A percentile compares a stretch with the other conserved stretches of the same genome.
Evolutionary conservation across 2,888 invertebrate genomes (phyloP).

Genomic region (Limnephilus marmoratus): DNA sequence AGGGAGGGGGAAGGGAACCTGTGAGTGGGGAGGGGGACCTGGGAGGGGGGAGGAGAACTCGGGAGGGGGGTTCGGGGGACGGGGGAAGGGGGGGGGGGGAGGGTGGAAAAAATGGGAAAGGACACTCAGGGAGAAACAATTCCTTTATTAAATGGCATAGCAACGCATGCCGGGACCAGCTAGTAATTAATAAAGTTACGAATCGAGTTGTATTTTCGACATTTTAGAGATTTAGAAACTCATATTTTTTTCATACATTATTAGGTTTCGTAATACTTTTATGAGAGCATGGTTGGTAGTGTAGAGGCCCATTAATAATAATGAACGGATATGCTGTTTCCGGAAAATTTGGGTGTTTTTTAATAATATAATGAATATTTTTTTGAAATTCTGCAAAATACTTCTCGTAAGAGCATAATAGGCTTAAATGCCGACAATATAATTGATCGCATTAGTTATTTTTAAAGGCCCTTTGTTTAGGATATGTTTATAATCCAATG

Average conservation of each 20-base stretch:
- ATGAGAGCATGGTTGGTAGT: not conserved
- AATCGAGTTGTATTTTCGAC: too few species aligned
- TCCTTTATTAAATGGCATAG: too few species aligned
- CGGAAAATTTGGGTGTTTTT: not conserved
- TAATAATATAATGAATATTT: not conserved
- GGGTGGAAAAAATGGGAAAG: too few species aligned
- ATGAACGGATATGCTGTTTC: not conserved
- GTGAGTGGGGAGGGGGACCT: too few species aligned
- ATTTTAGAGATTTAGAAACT: not conserved
- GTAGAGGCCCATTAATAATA: not conserved
- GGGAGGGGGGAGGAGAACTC: too few species aligned
- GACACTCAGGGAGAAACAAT: too few species aligned
- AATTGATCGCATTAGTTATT: not conserved
- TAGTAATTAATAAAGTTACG: too few species aligned
- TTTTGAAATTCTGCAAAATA: not conserved
- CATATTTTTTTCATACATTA: not conserved
- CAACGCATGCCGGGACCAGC: too few species aligned
- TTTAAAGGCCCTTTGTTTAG: not conserved
- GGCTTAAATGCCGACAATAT: not conserved
- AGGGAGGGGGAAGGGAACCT: too few species aligned
- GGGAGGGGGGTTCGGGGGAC: too few species aligned
- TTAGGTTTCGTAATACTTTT: not conserved
- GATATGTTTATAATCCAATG: too few species aligned
- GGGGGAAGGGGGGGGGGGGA: too few species aligned
- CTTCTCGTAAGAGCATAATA: not conserved